These are phyloP conservation scores for Brenthis hecate DNA, from an alignment of 2,888 invertebrate species.

Conservation along the genomic window DNA sequence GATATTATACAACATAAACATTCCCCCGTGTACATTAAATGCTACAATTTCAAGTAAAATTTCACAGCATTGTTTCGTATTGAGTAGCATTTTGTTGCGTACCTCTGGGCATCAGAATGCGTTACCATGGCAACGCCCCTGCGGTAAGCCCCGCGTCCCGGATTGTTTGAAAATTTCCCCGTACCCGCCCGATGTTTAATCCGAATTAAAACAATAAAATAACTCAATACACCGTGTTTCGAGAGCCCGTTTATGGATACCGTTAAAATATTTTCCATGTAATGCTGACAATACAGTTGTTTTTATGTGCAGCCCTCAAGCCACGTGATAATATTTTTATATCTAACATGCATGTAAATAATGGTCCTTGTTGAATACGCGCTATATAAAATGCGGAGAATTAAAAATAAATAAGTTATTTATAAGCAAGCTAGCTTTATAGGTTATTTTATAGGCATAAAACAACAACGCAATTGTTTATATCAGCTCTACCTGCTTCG, in stretches of 20 bases:
- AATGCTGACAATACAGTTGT: constrained; percentile 39
- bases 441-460: constrained; percentile 16
- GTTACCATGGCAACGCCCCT: constrained; percentile 76
- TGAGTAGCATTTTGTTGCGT: constrained; percentile 46
- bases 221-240: constrained; percentile 54
- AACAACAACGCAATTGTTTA: constrained; percentile 22
- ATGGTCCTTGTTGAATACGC: background rate
- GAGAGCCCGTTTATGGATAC: constrained; percentile 47
- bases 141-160: constrained; percentile 62
- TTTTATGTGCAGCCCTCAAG: constrained; percentile 22
- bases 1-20: constrained; percentile 25
- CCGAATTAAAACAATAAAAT: constrained; percentile 74
- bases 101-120: constrained; percentile 61
- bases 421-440: constrained; percentile 23
- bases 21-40: constrained; percentile 35
- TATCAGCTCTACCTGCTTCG: constrained; percentile 15
- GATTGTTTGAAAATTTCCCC: constrained; percentile 70
- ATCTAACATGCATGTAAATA: constrained; percentile 19
- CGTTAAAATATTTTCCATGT: constrained; percentile 56
- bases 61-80: constrained; percentile 48
- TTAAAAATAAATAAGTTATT: constrained; percentile 26
- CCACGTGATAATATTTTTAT: constrained; percentile 37
- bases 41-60: constrained; percentile 32
- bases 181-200: constrained; percentile 64
- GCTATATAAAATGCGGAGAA: constrained; percentile 18